Evolutionary conservation across 1,140 invertebrate genomes (phyloP), one percentile per base, ranked within the genome.

Genomic region (Drosophila persimilis): DNA sequence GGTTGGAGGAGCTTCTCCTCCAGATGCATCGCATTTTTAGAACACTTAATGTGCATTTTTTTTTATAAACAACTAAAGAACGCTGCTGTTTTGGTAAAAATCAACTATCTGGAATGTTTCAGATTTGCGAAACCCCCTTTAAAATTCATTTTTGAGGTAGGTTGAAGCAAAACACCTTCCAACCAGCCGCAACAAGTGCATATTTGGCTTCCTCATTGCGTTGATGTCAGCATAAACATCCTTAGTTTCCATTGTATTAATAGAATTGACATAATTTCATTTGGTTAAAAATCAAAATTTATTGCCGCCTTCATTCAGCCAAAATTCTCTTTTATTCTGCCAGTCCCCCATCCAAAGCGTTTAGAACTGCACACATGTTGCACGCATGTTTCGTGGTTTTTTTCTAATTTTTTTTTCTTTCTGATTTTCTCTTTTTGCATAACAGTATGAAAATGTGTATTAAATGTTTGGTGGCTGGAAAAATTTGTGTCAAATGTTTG

Each of bases 211-310:
- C 26, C 53, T 52, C 39, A 60, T 67, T 75, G 51, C 44, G 55
- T 67, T 66, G 51, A 67, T 59, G 55, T 74, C 75, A 64, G 50
- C 54, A 60, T 86, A 85, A 86, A 86, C 73, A 85, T 86, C 77
- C 73, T 77, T 74, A 77, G 76, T 71, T 63, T 63, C 24, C 22
- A 50, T n/a, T 44, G 58, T 88, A 88, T 83, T 79, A 55, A 79
- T 88, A 88, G 83, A 88, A 79, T 88, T 88, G 83, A 88, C 83
- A 88, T 88, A 88, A 88, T 79, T 86, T 55, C 70, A 59, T 65
- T 59, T 75, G 69, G 77, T 83, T 77, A 54, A 80, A 77, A 64
- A 65, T 70, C 55, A 29, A 59, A 77, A 77, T 70, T 86, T 86
- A 88, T 83, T 58, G 64, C 64, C 48, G 51, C 35, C 58, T 80